phyloP scores from a whole-genome alignment of 2,797 vertebrate genomes.

The Syncerus caffer region DNA sequence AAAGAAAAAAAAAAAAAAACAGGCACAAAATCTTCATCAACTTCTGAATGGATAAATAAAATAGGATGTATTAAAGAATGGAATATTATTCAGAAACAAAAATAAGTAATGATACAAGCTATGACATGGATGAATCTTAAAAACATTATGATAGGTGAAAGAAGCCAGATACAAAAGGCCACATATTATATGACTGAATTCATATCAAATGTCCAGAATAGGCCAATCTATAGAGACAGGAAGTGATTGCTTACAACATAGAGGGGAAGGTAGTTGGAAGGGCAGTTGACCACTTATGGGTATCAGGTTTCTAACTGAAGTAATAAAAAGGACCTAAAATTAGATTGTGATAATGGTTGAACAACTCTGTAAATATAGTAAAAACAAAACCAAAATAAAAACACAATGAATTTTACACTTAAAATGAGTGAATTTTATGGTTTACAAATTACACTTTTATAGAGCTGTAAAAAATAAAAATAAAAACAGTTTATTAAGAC shows the following conservation, averaged over 20 bases:
- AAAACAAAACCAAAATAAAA: neutral
- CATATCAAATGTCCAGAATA: neutral
- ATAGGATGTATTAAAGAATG: neutral
- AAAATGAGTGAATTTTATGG: constrained; percentile 4
- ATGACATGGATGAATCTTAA: neutral
- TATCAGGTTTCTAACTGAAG: neutral
- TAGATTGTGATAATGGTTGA: neutral
- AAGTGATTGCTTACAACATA: neutral
- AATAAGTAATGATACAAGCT: neutral
- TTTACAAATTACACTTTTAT: neutral
- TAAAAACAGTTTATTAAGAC: neutral
- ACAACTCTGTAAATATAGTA: neutral
- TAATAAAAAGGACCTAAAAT: constrained; percentile 1
- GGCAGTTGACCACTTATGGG: neutral
- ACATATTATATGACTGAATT: neutral
- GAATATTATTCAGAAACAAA: constrained; percentile 4
- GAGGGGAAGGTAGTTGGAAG: neutral
- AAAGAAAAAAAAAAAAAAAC: neutral
- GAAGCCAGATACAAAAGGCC: neutral
- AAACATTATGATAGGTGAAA: neutral
- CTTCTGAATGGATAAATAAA: neutral
- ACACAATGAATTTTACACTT: neutral
- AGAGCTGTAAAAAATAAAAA: neutral
- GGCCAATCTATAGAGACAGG: neutral
- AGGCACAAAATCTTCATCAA: neutral